Base-by-base conservation (phyloP, 1,140 invertebrate species). In the Gonioctena quinquepunctata region DNA sequence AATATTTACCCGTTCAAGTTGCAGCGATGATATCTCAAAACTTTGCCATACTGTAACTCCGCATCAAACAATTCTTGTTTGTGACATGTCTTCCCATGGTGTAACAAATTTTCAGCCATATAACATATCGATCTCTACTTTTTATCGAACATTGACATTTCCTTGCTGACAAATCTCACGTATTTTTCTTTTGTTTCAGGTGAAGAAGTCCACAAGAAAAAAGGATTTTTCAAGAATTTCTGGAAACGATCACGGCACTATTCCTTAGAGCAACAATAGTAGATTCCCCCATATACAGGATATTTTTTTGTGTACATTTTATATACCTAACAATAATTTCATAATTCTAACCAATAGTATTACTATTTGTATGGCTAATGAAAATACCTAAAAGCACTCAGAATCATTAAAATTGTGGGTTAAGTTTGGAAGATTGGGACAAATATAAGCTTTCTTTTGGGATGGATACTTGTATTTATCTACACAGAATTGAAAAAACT, bases 231-330 rank as follows among this genome's bases (percentile, higher is more conserved):
- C 85, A 92, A 92, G 84, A 92, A 87, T 80, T 89, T 93, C 69
- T 94, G 92, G 92, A 93, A 93, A 82, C 88, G 90, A 67, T 93
- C 92, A 61, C 89, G 92, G 61, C 92, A 93, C 79, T 92, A 93
- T 81, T 93, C 92, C 22, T 83, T 94, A 82, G 92, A 94, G 82
- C 92, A 93, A 80, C 89, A 90, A 87, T 87, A 88, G 60, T 66
- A 72, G 61, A 66, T 33, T 50, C 23, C 22, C 52, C 57, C 56
- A 19, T 33, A 71, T 66, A 48, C 19, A 56, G 25, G 19, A 66
- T 59, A 62, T 48, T 60, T 72, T 69, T 75, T 75, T 75, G 70
- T 75, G 73, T 75, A 76, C 74, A 76, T 76, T 76, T 76, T 73
- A 71, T 73, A 76, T 76, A 72, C 69, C 67, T 66, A 71, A 73